Conservation (phyloP, 2,113 vertebrate species). For the Pedetes capensis region DNA sequence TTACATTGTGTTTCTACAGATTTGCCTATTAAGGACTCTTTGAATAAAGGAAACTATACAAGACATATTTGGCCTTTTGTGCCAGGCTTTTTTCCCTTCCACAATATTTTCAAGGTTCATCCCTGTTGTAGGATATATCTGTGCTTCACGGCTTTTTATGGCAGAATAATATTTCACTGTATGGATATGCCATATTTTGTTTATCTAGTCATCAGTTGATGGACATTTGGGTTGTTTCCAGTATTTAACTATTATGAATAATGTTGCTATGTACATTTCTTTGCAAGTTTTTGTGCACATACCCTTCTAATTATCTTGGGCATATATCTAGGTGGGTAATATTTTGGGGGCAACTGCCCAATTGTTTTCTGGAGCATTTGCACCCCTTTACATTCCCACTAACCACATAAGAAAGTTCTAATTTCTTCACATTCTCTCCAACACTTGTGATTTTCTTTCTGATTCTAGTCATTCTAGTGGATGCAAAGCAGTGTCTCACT, state of each 20-base stretch:
- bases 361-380: background rate
- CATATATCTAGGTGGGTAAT: background rate
- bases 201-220: background rate
- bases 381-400: background rate
- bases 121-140: background rate
- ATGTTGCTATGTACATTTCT: background rate
- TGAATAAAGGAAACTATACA: background rate
- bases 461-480: background rate
- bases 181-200: background rate
- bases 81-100: background rate
- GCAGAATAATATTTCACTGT: background rate
- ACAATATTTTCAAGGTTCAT: background rate
- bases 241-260: background rate
- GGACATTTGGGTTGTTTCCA: slow-evolving; percentile 17
- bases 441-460: background rate
- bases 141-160: background rate
- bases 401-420: background rate
- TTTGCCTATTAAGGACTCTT: background rate
- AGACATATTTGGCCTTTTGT: background rate
- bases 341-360: background rate
- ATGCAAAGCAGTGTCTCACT: background rate
- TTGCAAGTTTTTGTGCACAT: background rate
- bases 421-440: background rate
- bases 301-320: background rate
- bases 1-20: background rate